Evolutionary conservation across 2,113 vertebrate species (phyloP).

Genomic region (Aegotheles bennettii): DNA sequence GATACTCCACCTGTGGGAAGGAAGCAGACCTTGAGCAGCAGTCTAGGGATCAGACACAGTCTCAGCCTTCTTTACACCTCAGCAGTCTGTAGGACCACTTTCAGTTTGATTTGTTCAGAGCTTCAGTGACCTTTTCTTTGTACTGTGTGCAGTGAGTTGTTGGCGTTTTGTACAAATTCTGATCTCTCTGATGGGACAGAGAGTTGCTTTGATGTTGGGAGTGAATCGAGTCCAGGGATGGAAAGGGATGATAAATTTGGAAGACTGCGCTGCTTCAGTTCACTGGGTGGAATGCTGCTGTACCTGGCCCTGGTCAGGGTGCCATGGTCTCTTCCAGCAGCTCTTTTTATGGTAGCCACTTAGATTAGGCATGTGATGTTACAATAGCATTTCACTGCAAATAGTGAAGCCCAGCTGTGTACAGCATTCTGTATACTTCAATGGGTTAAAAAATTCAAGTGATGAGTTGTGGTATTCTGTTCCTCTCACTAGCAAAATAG

Average conservation of each 20-base stretch:
- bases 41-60: background rate
- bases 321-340: background rate
- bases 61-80: background rate
- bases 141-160: background rate
- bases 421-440: background rate
- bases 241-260: background rate
- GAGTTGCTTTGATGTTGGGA: background rate
- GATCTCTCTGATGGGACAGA: no score
- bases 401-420: background rate
- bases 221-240: background rate
- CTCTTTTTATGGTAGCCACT: background rate
- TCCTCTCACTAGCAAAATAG: background rate
- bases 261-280: background rate
- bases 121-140: background rate
- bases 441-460: background rate
- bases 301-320: background rate
- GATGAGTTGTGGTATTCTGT: background rate
- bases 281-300: background rate
- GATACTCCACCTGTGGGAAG: background rate
- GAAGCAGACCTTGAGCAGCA: background rate
- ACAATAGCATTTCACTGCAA: background rate
- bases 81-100: fast-evolving
- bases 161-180: background rate
- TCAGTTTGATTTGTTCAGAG: background rate
- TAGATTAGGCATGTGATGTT: background rate